phyloP scores from a whole-genome alignment of 64 coral and sea anemone genomes.

The Dendronephthya gigantea region DNA sequence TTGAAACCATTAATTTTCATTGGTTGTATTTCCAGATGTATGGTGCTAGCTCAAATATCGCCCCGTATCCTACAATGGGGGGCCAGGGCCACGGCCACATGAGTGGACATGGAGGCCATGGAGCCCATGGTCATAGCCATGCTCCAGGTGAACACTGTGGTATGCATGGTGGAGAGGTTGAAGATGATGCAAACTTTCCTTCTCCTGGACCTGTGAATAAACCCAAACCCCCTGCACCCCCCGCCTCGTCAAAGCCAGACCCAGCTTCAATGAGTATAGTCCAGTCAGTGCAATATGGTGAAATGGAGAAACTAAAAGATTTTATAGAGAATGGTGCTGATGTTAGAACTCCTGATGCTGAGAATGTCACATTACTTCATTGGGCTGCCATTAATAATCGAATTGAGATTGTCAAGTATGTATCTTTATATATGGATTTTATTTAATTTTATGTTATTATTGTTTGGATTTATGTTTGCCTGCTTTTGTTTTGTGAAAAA shows the following conservation, averaged over 20 bases:
- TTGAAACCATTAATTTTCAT: too few relatives aligned
- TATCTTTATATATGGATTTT: too few relatives aligned
- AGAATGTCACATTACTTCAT: constrained; percentile 74
- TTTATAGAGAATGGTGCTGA: constrained; percentile 65
- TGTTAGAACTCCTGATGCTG: constrained; percentile 48
- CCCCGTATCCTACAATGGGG: neutral
- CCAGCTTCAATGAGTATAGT: constrained; percentile 26
- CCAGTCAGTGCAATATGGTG: constrained; percentile 72
- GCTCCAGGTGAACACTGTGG: neutral
- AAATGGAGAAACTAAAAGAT: constrained; percentile 54
- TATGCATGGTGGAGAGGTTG: neutral
- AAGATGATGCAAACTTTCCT: neutral
- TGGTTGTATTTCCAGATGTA: neutral
- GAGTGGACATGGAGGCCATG: neutral
- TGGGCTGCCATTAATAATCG: constrained; percentile 97
- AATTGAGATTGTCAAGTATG: constrained; percentile 84
- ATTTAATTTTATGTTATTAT: too few relatives aligned
- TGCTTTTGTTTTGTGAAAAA: too few relatives aligned
- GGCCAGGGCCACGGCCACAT: neutral
- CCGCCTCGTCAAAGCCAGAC: neutral
- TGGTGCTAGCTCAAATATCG: neutral
- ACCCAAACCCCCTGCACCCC: neutral
- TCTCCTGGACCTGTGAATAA: neutral
- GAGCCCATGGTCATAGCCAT: neutral
- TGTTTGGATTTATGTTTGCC: too few relatives aligned